These are phyloP conservation scores for Nymphicus hollandicus DNA, from an alignment of 2,113 vertebrate genomes.

Conservation along the genomic window DNA sequence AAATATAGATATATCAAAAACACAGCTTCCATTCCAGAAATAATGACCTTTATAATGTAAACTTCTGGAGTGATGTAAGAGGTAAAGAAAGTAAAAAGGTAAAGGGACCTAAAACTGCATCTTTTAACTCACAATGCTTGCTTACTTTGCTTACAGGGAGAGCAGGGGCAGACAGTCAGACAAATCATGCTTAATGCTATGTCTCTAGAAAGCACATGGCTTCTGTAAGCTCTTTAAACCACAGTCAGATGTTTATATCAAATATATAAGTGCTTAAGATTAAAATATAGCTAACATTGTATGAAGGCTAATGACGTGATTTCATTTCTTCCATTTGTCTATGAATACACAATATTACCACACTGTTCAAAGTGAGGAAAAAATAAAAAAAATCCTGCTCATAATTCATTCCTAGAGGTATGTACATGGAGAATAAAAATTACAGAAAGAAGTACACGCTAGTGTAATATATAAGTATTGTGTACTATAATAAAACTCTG, in stretches of 20 bases:
- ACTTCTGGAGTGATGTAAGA: neutral
- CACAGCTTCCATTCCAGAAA: neutral
- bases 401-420: neutral
- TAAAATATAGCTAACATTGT: neutral
- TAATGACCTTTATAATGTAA: neutral
- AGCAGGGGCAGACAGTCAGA: fast-evolving
- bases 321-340: neutral
- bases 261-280: neutral
- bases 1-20: neutral
- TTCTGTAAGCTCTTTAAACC: neutral
- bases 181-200: neutral
- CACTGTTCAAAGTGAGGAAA: neutral
- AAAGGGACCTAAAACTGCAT: neutral
- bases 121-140: neutral
- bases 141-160: neutral
- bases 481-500: neutral
- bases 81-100: neutral
- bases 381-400: neutral
- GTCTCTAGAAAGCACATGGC: neutral
- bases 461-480: neutral
- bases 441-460: neutral
- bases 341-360: neutral
- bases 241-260: neutral
- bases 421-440: neutral
- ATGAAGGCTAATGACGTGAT: neutral